phyloP scores from a whole-genome alignment of 1,140 invertebrate genomes.

The Matsumurasca onukii region DNA sequence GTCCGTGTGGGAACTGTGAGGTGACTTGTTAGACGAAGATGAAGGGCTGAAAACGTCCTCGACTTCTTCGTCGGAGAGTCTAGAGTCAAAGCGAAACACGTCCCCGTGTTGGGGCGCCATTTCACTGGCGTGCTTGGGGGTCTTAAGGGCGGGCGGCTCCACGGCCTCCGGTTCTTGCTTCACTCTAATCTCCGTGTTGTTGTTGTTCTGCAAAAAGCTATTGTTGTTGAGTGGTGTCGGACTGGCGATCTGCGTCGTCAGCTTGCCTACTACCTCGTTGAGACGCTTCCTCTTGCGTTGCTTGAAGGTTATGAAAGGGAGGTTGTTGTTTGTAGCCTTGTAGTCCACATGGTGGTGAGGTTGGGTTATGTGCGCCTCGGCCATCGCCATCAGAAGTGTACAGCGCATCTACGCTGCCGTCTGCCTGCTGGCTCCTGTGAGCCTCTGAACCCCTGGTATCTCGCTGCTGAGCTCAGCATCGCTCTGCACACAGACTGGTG shows the following conservation, averaged over 20 bases:
- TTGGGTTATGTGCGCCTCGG: constrained; percentile 60
- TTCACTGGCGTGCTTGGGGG: constrained; percentile 43
- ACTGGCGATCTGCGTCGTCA: constrained; percentile 54
- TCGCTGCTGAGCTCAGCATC: constrained; percentile 1
- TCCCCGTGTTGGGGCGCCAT: constrained; percentile 43
- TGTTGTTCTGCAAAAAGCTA: constrained; percentile 41
- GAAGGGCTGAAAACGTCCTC: constrained; percentile 59
- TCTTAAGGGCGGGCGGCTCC: constrained; percentile 33
- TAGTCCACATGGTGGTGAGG: constrained; percentile 53
- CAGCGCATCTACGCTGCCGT: constrained; percentile 57
- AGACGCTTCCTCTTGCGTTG: constrained; percentile 71
- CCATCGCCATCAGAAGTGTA: constrained; percentile 64
- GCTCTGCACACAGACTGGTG: background rate
- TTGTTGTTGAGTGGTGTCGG: constrained; percentile 47
- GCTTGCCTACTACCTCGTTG: constrained; percentile 71
- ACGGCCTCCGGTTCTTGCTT: constrained; percentile 33
- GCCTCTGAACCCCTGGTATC: background rate
- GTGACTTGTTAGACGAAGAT: constrained; percentile 54
- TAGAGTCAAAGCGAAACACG: constrained; percentile 57
- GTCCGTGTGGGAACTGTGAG: constrained; percentile 55
- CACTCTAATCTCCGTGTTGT: constrained; percentile 43
- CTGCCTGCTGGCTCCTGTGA: constrained; percentile 37
- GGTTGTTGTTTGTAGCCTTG: constrained; percentile 44
- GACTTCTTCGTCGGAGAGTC: constrained; percentile 46
- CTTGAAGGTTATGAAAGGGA: constrained; percentile 43